Conservation (phyloP, 2,113 vertebrate species). For the Corvus cornix region DNA sequence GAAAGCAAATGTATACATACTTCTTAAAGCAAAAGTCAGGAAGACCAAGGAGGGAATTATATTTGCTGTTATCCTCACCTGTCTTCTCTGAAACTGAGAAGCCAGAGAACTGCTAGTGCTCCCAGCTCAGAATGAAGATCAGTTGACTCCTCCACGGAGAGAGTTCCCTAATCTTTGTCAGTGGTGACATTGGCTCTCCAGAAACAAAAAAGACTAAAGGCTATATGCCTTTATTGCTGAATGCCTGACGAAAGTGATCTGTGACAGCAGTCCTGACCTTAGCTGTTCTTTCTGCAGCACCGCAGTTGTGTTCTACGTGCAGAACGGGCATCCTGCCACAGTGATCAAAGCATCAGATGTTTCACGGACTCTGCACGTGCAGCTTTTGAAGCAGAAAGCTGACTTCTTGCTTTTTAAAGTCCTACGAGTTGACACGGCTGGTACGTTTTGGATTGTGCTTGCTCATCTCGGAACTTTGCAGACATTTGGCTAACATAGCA, state of each 20-base stretch:
- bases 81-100: not conserved
- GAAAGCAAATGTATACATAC: not conserved
- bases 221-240: not conserved
- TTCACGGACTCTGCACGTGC: slow-evolving; percentile 72
- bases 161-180: not conserved
- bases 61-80: not conserved
- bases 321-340: slow-evolving; percentile 67
- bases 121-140: not conserved
- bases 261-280: not conserved
- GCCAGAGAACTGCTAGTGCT: not conserved
- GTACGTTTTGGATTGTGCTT: slow-evolving; percentile 63
- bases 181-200: not conserved
- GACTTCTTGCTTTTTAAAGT: slow-evolving; percentile 87
- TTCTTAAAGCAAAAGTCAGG: not conserved
- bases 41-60: not conserved
- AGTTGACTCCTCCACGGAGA: not conserved
- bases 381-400: slow-evolving; percentile 83
- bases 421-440: slow-evolving; percentile 85
- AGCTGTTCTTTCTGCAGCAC: slow-evolving; percentile 76
- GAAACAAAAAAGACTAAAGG: not conserved
- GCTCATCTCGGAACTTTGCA: not conserved
- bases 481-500: not conserved
- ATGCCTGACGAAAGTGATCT: not conserved
- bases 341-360: slow-evolving; percentile 77
- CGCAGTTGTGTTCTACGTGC: slow-evolving; percentile 80